Conservation (phyloP, 2,888 invertebrate species). For the Cataglyphis altisquamis region DNA sequence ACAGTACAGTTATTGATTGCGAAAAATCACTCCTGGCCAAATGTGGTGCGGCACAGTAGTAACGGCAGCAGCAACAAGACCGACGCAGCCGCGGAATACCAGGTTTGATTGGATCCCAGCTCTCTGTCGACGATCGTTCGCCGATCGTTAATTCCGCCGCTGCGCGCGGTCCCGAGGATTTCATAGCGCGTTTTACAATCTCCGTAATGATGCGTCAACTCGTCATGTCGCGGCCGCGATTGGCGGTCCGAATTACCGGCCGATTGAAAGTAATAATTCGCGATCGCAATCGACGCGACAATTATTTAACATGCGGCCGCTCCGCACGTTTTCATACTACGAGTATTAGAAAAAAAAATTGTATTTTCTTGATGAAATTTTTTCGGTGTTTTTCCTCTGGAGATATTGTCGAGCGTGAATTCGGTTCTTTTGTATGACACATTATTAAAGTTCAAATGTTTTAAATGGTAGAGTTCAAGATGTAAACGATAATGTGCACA, state of each 20-base stretch:
- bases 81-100: conserved; percentile 52
- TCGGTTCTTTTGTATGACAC: background rate
- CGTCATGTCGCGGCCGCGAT: conserved; percentile 64
- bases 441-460: background rate
- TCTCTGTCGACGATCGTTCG: conserved; percentile 37
- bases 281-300: conserved; percentile 24
- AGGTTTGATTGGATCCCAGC: conserved; percentile 58
- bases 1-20: conserved; percentile 67
- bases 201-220: conserved; percentile 69
- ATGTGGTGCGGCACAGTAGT: conserved; percentile 38
- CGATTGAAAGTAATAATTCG: conserved; percentile 67
- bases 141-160: conserved; percentile 63
- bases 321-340: background rate
- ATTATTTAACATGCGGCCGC: conserved; percentile 61
- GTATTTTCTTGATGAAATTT: background rate
- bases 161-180: conserved; percentile 28
- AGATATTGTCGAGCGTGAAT: background rate
- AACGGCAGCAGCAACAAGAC: conserved; percentile 17
- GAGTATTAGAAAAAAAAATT: background rate
- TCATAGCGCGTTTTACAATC: conserved; percentile 60
- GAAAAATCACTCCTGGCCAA: conserved; percentile 66
- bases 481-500: background rate
- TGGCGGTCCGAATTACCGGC: conserved; percentile 61
- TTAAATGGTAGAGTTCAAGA: background rate
- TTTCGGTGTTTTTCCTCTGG: background rate